These are phyloP conservation scores for Gila orcuttii DNA, from an alignment of 2,113 vertebrate genomes.

Conservation along the genomic window DNA sequence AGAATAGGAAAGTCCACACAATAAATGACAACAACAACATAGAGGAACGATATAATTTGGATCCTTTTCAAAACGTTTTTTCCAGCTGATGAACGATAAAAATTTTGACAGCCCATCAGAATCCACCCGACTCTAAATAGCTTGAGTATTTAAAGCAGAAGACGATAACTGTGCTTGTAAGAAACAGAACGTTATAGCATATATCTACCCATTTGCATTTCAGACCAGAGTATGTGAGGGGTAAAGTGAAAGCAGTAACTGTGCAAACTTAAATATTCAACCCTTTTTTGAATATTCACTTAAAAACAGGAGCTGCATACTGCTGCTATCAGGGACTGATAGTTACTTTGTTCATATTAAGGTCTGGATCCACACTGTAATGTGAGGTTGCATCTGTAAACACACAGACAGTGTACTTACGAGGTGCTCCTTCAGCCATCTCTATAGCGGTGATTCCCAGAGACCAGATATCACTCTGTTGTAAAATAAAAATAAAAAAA, in stretches of 20 bases:
- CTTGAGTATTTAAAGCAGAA: neutral
- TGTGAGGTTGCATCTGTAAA: slow-evolving; percentile 16
- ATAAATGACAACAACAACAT: neutral
- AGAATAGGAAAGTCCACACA: neutral
- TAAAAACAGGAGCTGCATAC: neutral
- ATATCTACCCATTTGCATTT: neutral
- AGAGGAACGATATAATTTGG: neutral
- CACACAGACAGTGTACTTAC: slow-evolving; percentile 74
- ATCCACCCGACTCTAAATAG: neutral
- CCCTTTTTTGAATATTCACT: neutral
- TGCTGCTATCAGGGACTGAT: neutral
- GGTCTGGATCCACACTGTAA: neutral
- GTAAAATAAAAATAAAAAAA: slow-evolving; percentile 31
- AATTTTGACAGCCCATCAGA: neutral
- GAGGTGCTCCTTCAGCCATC: slow-evolving; percentile 93
- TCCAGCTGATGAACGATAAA: neutral
- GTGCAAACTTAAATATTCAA: neutral
- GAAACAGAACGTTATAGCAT: neutral
- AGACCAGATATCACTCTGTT: slow-evolving; percentile 92
- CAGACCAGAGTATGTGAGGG: neutral
- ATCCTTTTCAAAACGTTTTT: neutral
- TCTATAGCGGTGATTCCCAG: slow-evolving; percentile 94
- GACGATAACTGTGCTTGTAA: neutral
- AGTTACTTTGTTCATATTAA: neutral
- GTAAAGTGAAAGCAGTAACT: neutral